Conservation (phyloP, 1,140 invertebrate species). For the Penaeus japonicus region DNA sequence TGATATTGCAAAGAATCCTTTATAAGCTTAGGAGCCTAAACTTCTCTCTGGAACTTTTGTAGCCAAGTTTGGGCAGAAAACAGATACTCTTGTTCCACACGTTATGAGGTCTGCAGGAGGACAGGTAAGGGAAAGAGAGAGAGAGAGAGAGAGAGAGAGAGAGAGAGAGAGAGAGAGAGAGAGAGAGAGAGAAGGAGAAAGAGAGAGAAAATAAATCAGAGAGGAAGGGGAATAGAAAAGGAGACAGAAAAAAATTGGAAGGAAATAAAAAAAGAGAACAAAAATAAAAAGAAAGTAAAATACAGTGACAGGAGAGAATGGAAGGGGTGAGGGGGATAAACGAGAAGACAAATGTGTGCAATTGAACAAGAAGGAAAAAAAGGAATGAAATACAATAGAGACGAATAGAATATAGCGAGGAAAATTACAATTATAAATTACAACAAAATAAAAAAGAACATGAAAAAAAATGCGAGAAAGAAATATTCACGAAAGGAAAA, state of each 20-base stretch:
- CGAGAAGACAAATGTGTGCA: no score
- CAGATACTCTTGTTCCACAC: constrained; percentile 49
- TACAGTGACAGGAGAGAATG: not conserved
- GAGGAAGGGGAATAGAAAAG: not conserved
- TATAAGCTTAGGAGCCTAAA: constrained; percentile 12
- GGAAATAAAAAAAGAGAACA: not conserved
- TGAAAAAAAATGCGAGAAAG: not conserved
- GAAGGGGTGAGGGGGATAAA: not conserved
- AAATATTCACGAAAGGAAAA: not conserved
- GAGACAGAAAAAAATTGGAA: not conserved
- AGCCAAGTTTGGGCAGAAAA: constrained; percentile 50
- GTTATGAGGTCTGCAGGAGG: constrained; percentile 10
- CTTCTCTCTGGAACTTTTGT: constrained; percentile 34
- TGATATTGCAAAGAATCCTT: constrained; percentile 32
- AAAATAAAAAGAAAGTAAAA: not conserved
- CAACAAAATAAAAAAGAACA: not conserved
- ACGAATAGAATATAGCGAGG: not conserved
- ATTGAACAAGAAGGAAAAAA: not conserved
- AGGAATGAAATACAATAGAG: not conserved
- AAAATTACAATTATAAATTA: no score
- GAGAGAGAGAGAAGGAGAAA: not conserved
- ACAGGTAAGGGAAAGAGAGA: not conserved
- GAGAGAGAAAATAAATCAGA: not conserved
- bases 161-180: not conserved
- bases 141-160: not conserved